phyloP scores from a whole-genome alignment of 2,113 vertebrate species.

The Onychostruthus taczanowskii region DNA sequence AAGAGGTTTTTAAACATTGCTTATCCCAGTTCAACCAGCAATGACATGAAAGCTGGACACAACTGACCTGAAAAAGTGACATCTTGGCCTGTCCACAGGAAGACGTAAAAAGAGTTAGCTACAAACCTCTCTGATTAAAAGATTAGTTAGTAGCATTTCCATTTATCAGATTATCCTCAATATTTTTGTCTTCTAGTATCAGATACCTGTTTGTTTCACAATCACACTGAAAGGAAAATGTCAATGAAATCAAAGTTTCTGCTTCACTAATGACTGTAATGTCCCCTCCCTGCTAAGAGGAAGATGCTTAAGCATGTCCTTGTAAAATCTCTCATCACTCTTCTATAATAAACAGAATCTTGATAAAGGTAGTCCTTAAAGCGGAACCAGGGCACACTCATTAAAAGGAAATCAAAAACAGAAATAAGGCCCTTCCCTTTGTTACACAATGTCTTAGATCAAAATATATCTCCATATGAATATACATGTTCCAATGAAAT shows the following conservation, averaged over 20 bases:
- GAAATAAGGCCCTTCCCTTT: not conserved
- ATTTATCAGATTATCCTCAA: not conserved
- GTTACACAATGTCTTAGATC: not conserved
- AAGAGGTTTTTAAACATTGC: fast-evolving
- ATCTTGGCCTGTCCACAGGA: not conserved
- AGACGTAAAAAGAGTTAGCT: not conserved
- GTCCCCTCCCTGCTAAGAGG: not conserved
- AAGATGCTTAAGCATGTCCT: not conserved
- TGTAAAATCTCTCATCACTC: not conserved
- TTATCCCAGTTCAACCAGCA: not conserved
- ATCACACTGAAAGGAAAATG: not conserved
- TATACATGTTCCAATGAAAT: not conserved
- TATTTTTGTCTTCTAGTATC: not conserved
- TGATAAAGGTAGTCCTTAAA: not conserved
- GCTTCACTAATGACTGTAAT: not conserved
- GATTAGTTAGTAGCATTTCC: not conserved
- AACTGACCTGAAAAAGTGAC: not conserved
- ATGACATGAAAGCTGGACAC: not conserved
- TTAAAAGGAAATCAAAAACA: not conserved
- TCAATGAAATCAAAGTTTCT: not conserved
- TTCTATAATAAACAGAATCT: not conserved
- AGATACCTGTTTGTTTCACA: not conserved
- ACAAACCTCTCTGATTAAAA: not conserved
- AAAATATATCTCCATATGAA: not conserved
- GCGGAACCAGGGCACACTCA: fast-evolving